Base-by-base conservation (phyloP, 2,113 vertebrate genomes). In the Corythaeola cristata region DNA sequence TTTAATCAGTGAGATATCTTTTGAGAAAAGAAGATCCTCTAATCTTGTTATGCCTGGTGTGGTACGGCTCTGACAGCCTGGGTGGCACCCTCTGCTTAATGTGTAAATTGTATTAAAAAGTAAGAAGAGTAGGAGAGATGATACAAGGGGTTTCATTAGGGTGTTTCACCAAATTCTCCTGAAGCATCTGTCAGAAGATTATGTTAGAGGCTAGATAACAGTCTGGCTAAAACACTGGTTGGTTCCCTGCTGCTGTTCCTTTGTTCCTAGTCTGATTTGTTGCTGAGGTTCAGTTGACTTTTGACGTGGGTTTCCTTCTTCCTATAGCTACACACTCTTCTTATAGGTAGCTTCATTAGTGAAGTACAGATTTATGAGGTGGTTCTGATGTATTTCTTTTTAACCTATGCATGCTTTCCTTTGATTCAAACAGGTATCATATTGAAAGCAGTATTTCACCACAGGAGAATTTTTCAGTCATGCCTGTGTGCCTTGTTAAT, bases 361-460 rank as follows among this genome's bases (percentile, higher is more conserved):
- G 41, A 30, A 60, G 15, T 24, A 50, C 15, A 86, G 56, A 37
- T 64, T 49, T 89, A 68, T 74, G 35, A 33, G 59, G 3, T 7
- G 4, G 0, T 41, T 92, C 26, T 76, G 23, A 14, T 84, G 2
- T 26, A 19, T 30, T 56, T 16, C 26, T 59, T 53, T 53, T 72
- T 66, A 83, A 90, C 63, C 45, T 69, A 7, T 52, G 15, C 5
- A 2, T 67, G 13, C 47, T 85, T 93, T 80, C 39, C 49, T 87
- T 95, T 77, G 85, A 59, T 97, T 85, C 95, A 62, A 73, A 80
- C 96, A 99, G 99, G 80, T 99, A 99, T 88, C 96, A 74, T 72
- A 99, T 98, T 95, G 99, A 99, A 97, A 99, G 98, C 45, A 98
- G 98, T 12, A 96, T 98, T 85, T 97, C 97, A 63, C 91, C 97